Percentiles rank a stretch among this genome's conserved stretches.
phyloP scores from a whole-genome alignment of 1,140 invertebrate species.

The Bombus pascuorum region DNA sequence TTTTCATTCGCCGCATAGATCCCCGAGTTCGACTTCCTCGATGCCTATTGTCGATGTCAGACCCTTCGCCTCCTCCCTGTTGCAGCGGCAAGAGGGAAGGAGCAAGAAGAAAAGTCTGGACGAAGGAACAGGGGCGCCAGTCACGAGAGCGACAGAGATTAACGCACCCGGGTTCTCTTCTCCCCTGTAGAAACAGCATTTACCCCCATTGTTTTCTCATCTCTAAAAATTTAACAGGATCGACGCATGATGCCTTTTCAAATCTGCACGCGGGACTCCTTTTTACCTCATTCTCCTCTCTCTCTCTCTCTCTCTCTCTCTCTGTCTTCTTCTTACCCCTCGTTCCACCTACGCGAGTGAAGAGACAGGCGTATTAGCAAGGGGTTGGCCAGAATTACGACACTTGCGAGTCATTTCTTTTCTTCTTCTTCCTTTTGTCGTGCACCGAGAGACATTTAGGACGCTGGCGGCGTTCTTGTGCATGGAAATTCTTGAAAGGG shows the following conservation, averaged over 20 bases:
- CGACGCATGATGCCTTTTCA: constrained; percentile 48
- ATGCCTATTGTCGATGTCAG: constrained; percentile 66
- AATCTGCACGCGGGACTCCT: constrained; percentile 41
- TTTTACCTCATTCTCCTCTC: too few species aligned
- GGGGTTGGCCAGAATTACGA: constrained; percentile 18
- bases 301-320: neutral
- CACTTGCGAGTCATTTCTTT: neutral
- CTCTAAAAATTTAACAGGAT: constrained; percentile 64
- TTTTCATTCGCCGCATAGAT: constrained; percentile 36
- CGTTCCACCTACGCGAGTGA: neutral
- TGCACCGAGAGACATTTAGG: neutral
- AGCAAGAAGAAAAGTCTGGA: constrained; percentile 41
- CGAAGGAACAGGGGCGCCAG: constrained; percentile 31
- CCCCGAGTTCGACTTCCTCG: constrained; percentile 61
- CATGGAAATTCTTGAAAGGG: neutral
- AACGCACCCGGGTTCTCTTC: constrained; percentile 57
- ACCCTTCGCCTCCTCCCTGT: constrained; percentile 40
- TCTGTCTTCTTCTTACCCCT: neutral
- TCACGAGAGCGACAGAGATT: constrained; percentile 61
- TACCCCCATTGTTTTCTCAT: constrained; percentile 65
- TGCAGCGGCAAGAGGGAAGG: neutral
- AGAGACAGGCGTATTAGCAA: neutral
- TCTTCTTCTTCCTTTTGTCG: neutral
- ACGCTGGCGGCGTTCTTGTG: neutral
- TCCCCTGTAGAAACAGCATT: constrained; percentile 59